phyloP scores from a whole-genome alignment of 2,113 vertebrate species.

The Capreolus pygargus region DNA sequence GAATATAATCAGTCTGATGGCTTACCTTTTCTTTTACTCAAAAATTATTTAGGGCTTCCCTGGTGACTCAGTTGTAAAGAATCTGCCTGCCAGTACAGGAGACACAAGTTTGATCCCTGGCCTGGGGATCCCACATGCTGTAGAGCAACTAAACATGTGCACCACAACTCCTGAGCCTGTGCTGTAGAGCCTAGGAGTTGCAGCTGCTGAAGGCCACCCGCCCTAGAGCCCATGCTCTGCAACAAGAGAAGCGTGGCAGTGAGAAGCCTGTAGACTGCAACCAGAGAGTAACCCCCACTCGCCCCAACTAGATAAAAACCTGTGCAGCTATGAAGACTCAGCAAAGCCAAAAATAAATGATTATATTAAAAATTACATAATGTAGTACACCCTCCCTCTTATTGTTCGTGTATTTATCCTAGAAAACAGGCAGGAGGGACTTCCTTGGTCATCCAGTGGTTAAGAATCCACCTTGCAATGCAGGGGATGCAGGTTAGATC shows the following conservation, averaged over 20 bases:
- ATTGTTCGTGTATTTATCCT: neutral
- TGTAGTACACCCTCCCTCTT: neutral
- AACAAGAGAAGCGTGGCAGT: neutral
- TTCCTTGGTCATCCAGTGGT: neutral
- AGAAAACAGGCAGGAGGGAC: neutral
- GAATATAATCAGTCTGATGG: neutral
- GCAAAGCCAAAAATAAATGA: neutral
- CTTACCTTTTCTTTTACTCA: neutral
- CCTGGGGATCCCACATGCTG: neutral
- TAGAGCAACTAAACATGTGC: neutral
- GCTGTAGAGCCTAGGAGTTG: neutral
- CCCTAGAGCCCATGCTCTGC: neutral
- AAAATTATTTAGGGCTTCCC: neutral
- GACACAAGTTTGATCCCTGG: neutral
- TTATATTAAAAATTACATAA: neutral
- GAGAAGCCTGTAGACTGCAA: neutral
- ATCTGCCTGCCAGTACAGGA: neutral
- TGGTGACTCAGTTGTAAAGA: neutral
- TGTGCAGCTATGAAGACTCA: neutral
- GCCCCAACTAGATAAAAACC: neutral
- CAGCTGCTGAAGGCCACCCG: neutral
- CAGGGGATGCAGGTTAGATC: neutral
- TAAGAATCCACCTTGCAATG: neutral
- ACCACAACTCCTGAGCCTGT: neutral
- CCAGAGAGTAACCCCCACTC: neutral